Evolutionary conservation across 2,113 vertebrate genomes (phyloP).

Genomic region (Rafetus swinhoei): DNA sequence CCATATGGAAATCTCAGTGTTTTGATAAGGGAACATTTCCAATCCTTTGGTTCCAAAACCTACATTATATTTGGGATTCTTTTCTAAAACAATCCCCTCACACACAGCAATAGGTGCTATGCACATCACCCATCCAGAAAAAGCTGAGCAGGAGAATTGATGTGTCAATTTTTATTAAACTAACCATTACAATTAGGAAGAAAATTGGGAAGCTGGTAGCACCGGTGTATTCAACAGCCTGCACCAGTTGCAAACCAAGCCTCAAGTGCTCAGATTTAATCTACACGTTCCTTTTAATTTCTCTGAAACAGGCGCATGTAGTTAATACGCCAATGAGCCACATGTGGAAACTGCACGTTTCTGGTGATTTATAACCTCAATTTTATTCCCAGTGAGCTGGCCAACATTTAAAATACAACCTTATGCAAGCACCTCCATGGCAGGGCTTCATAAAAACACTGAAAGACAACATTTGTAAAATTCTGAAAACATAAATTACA

Average conservation of each 20-base stretch:
- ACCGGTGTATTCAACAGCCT: neutral
- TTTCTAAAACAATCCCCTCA: neutral
- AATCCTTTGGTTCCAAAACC: neutral
- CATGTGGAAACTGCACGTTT: neutral
- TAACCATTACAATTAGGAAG: neutral
- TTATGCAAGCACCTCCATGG: conserved; percentile 8
- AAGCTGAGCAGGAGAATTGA: neutral
- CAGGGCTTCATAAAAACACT: conserved; percentile 42
- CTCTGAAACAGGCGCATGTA: neutral
- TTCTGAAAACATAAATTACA: conserved; percentile 57
- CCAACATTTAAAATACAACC: conserved; percentile 48
- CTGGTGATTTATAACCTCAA: conserved; percentile 24
- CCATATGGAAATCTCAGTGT: neutral
- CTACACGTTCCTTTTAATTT: neutral
- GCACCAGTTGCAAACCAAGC: neutral
- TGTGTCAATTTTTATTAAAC: neutral
- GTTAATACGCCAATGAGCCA: neutral
- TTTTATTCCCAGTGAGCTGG: neutral
- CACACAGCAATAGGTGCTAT: neutral
- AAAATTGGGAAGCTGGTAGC: neutral
- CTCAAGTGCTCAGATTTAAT: neutral
- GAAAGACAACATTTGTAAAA: conserved; percentile 43
- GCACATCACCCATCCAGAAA: neutral
- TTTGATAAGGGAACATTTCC: neutral
- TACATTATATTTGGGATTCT: neutral